A percentile compares a stretch with the other conserved stretches of the same genome.
Conservation (phyloP, 2,113 vertebrate genomes). For the Trochalopteron elliotii region DNA sequence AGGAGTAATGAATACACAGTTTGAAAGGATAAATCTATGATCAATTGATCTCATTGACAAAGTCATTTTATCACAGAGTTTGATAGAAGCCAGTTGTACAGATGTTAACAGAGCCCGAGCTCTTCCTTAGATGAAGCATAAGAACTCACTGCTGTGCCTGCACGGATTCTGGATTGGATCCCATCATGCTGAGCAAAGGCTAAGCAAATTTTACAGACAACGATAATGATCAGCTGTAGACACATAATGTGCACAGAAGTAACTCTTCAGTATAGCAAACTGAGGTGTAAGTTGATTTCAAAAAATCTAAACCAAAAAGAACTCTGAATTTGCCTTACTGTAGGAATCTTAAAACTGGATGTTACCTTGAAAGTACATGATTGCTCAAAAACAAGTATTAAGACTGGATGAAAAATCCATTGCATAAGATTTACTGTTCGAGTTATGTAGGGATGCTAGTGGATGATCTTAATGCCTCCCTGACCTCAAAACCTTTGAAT, state of each 20-base stretch:
- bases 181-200: not conserved
- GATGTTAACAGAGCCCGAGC: not conserved
- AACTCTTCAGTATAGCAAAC: not conserved
- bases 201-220: not conserved
- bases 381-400: not conserved
- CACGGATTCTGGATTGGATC: not conserved
- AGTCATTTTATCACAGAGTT: not conserved
- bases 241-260: not conserved
- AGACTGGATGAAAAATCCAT: not conserved
- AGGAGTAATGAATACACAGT: not conserved
- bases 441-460: not conserved
- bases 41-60: not conserved
- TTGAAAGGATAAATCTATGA: not conserved
- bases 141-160: not conserved
- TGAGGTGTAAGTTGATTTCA: not conserved
- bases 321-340: not conserved
- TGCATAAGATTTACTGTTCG: not conserved
- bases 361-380: not conserved
- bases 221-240: not conserved
- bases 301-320: not conserved
- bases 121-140: not conserved
- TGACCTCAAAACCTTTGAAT: slow-evolving; percentile 25
- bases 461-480: not conserved
- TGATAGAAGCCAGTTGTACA: not conserved
- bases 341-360: not conserved